Evolutionary conservation across 1,140 invertebrate genomes (phyloP), one percentile per base, ranked within the genome.

Genomic region (Cheumatopsyche charites): DNA sequence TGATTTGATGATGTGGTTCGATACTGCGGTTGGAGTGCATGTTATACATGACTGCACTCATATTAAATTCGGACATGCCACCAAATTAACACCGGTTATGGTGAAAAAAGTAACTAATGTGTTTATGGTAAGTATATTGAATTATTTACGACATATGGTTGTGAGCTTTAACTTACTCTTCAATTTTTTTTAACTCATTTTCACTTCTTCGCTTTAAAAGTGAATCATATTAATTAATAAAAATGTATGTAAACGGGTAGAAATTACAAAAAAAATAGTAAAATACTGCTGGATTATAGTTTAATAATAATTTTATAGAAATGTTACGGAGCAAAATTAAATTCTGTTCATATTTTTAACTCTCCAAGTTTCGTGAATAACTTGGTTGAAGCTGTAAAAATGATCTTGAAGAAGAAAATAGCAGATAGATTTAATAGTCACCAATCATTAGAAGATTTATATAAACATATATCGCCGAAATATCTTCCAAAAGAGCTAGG

Each of bases 221-320:
- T n/a, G n/a, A n/a, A n/a, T n/a, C n/a, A n/a, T n/a, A n/a, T n/a
- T n/a, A n/a, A n/a, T n/a, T n/a, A n/a, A n/a, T n/a, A n/a, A n/a
- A n/a, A n/a, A n/a, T n/a, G n/a, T n/a, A n/a, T n/a, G n/a, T n/a
- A n/a, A n/a, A n/a, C n/a, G n/a, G n/a, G n/a, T n/a, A n/a, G n/a
- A n/a, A n/a, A n/a, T n/a, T n/a, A n/a, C n/a, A n/a, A n/a, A n/a
- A n/a, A n/a, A n/a, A n/a, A n/a, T n/a, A n/a, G n/a, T n/a, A n/a
- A n/a, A n/a, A n/a, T n/a, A n/a, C n/a, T n/a, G n/a, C n/a, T n/a
- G n/a, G n/a, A n/a, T n/a, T n/a, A n/a, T n/a, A n/a, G n/a, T n/a
- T n/a, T n/a, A n/a, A n/a, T n/a, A n/a, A n/a, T n/a, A n/a, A n/a
- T 55, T 55, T 55, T 70, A 29, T 41, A 73, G 72, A 55, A 58